Percentiles rank a stretch among this genome's conserved stretches.
Conservation (phyloP, 1,140 invertebrate species). For the Goniozus legneri region DNA sequence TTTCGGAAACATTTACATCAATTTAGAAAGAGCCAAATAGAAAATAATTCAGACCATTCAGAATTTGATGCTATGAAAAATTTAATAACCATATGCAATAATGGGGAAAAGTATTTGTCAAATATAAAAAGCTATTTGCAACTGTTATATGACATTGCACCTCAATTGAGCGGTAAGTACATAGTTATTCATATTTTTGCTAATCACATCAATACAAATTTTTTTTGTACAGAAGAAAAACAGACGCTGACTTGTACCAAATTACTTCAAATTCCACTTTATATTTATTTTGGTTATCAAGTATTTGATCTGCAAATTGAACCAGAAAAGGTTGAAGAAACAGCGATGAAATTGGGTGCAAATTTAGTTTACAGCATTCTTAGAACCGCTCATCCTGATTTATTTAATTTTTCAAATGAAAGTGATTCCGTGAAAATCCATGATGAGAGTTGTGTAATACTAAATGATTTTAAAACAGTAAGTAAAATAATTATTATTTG, state of each 20-base stretch:
- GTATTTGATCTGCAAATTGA: conserved; percentile 57
- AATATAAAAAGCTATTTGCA: conserved; percentile 32
- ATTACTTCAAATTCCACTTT: conserved; percentile 33
- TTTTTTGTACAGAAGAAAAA: conserved; percentile 21
- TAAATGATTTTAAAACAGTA: conserved; percentile 26
- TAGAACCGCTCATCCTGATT: conserved; percentile 57
- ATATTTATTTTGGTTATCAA: conserved; percentile 54
- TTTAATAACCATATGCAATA: conserved; percentile 16
- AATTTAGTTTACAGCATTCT: conserved; percentile 61
- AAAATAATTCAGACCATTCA: neutral
- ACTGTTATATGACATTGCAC: conserved; percentile 31
- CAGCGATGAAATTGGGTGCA: conserved; percentile 56
- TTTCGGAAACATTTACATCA: conserved; percentile 15
- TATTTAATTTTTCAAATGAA: no score
- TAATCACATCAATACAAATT: conserved; percentile 1
- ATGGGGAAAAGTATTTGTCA: conserved; percentile 30
- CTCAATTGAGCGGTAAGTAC: conserved; percentile 12
- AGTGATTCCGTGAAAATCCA: no score
- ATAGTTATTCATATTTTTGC: neutral
- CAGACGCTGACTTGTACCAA: conserved; percentile 18
- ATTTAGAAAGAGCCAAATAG: conserved; percentile 11
- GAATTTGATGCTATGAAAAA: conserved; percentile 1
- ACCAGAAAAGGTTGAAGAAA: conserved; percentile 55
- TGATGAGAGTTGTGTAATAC: conserved; percentile 31
- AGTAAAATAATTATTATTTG: conserved; percentile 5